These are phyloP conservation scores for Cyrtonyx montezumae DNA, from an alignment of 2,113 vertebrate genomes.

Conservation along the genomic window DNA sequence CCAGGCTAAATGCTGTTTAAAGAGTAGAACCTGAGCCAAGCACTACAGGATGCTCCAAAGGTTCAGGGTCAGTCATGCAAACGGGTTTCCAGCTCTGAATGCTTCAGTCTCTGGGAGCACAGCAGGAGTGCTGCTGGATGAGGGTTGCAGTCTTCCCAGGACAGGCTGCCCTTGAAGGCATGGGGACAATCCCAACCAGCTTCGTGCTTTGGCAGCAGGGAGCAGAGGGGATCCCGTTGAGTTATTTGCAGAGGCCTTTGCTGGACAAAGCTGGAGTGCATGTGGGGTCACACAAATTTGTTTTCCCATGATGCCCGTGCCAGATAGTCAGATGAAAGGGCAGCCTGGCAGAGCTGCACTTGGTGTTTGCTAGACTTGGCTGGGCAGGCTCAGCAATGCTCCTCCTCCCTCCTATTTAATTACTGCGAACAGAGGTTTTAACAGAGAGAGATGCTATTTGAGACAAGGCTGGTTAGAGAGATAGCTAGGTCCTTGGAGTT, in stretches of 20 bases:
- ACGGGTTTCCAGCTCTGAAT: neutral
- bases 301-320: neutral
- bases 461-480: slow-evolving; percentile 73
- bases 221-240: neutral
- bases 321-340: neutral
- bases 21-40: slow-evolving; percentile 19
- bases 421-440: slow-evolving; percentile 69
- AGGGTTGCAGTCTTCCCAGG: neutral
- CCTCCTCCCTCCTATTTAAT: slow-evolving; percentile 68
- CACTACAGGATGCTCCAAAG: neutral
- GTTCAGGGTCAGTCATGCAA: neutral
- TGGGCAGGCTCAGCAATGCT: slow-evolving; percentile 45
- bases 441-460: slow-evolving; percentile 64
- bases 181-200: neutral
- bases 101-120: neutral
- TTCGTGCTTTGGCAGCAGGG: neutral
- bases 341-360: neutral
- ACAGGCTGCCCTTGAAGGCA: neutral
- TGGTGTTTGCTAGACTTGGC: neutral
- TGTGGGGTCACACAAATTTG: neutral
- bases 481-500: slow-evolving; percentile 76
- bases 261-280: neutral
- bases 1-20: neutral
- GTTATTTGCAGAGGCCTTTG: neutral
- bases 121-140: neutral